Base-by-base conservation (phyloP, 35 echinoderm and acorn worm species). In the Lytechinus variegatus region DNA sequence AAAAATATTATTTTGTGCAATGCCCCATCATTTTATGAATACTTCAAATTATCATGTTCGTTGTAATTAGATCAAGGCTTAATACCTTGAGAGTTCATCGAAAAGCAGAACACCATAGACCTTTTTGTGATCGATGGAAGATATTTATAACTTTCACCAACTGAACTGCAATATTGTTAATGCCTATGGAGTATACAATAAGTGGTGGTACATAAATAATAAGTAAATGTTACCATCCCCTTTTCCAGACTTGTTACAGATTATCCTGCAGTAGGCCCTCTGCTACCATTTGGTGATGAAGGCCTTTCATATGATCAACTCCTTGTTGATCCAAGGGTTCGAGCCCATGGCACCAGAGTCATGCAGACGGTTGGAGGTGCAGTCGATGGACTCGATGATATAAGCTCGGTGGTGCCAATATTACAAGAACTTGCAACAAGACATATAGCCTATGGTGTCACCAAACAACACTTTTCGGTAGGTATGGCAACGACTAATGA, bases 201-300 rank as follows among this genome's bases (percentile, higher is more conserved):
- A 58, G 56, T 58, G 56, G 56, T 13, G 56, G 56, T 58, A 13
- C 8, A 58, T 13, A 79, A 79, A 24, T 21, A 24, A n/a, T 24
- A 79, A 3, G 33, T 72, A 16, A 72, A 24, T 3, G 55, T n/a
- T 44, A 79, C 66, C 8, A 79, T n/a, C 16, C 21, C 24, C 14
- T 24, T 79, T 79, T 79, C 16, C 55, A 96, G 96, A 52, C 54
- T 96, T 27, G 10, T 95, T 6, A 94, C 87, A 6, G 55, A 96
- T 57, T 54, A 95, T 92, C 96, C 96, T 52, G 4, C 28, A 27
- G 11, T 96, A 21, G 89, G 33, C 11, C n/a, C 87, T 14, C 89
- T 96, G 54, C 95, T 95, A 51, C 94, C 96, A 54, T 96, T 96
- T n/a, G 96, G 96, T 57, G 87, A 95, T 27, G 61, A 95, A 10